Percentiles rank a stretch among this genome's conserved stretches.
Conservation (phyloP, 2,797 vertebrate species). For the Pseudochromis fuscus region DNA sequence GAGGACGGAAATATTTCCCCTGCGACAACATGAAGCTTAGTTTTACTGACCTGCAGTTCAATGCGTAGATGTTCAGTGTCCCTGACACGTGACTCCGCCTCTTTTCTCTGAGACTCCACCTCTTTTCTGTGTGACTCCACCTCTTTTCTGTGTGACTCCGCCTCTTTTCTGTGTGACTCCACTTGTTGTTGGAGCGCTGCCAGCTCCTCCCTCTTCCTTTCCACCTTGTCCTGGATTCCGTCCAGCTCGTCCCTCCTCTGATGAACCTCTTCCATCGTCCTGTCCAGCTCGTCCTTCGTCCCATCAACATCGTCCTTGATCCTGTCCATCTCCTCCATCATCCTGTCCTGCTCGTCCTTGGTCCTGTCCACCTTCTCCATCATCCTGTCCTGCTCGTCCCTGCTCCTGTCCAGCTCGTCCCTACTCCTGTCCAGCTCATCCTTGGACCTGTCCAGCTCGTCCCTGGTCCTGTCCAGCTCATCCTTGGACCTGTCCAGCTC, state of each 20-base stretch:
- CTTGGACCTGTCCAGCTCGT: neutral
- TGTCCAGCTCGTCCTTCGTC: neutral
- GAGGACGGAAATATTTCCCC: no score
- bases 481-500: no score
- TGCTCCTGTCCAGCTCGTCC: constrained; percentile 9
- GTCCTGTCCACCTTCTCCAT: neutral
- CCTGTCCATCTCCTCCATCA: neutral
- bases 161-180: neutral
- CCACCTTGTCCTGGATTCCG: no score
- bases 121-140: neutral
- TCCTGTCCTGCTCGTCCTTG: neutral
- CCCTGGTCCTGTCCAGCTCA: no score
- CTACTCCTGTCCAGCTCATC: neutral
- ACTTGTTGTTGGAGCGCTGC: constrained; percentile 25
- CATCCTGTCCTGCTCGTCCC: no score
- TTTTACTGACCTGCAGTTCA: constrained; percentile 42
- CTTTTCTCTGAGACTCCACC: neutral
- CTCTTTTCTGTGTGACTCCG: neutral
- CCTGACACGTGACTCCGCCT: neutral
- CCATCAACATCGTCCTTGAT: neutral
- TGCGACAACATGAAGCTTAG: no score
- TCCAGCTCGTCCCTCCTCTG: neutral
- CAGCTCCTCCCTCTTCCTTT: constrained; percentile 20
- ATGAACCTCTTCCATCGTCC: neutral
- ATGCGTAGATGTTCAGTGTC: neutral